Percentiles rank a stretch among this genome's conserved stretches.
phyloP scores from a whole-genome alignment of 2,113 vertebrate species.

The Pao palembangensis region DNA sequence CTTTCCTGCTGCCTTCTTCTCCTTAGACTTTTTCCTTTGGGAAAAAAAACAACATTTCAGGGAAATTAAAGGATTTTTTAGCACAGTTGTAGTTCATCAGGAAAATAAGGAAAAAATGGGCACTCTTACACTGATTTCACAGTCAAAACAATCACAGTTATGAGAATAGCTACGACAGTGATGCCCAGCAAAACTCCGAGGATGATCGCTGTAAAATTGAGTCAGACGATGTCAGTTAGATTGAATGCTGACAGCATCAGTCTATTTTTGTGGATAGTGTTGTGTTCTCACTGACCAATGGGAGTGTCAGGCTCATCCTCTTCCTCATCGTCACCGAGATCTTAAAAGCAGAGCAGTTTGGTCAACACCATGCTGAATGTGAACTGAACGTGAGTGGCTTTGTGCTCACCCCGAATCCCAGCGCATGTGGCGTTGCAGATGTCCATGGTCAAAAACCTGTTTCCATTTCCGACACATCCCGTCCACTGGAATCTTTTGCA shows the following conservation, averaged over 20 bases:
- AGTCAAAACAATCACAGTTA: conserved; percentile 47
- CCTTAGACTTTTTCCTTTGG: conserved; percentile 54
- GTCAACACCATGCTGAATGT: background rate
- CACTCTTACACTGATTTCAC: conserved; percentile 62
- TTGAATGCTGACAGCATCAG: background rate
- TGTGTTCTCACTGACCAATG: conserved; percentile 56
- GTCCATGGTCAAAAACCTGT: conserved; percentile 30
- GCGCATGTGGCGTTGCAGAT: conserved; percentile 68
- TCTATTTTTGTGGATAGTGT: too few species aligned
- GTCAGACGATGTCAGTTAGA: background rate
- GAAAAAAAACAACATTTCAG: background rate
- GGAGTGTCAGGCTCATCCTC: conserved; percentile 65
- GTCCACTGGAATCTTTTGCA: conserved; percentile 63
- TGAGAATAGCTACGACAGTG: conserved; percentile 43
- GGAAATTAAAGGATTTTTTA: background rate
- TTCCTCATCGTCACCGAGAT: conserved; percentile 11
- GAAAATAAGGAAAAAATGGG: background rate
- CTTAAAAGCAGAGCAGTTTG: conserved; percentile 45
- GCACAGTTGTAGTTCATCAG: background rate
- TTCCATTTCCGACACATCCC: conserved; percentile 68
- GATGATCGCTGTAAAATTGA: conserved; percentile 61
- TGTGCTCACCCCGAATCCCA: conserved; percentile 57
- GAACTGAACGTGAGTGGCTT: background rate
- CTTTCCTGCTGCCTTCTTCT: conserved; percentile 7
- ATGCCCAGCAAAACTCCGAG: conserved; percentile 61